Base-by-base conservation (phyloP, 2,888 invertebrate species). In the Glyphotaelius pellucidus region DNA sequence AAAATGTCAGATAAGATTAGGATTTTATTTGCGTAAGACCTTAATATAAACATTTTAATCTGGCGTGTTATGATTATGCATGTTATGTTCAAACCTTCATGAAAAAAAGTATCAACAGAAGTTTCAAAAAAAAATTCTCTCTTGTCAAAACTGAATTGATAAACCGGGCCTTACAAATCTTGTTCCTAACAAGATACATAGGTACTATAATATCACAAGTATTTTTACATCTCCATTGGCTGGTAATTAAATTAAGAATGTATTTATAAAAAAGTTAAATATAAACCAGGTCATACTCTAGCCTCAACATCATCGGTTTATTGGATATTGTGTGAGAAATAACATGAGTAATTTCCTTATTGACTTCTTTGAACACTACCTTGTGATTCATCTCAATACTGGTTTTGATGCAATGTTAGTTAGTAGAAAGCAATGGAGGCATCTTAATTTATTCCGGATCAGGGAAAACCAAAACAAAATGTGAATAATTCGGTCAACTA, bases 371-470 rank as follows among this genome's bases (percentile, higher is more conserved):
- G 85, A 42, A 32, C 30, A 86, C 31, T 32, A 35, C 47, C 38
- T 38, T 35, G 79, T 89, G 88, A 89, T 80, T 89, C 88, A 89
- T 89, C 88, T 38, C n/a, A 89, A 89, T 89, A 89, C 88, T 35
- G 88, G 88, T 89, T 89, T 89, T 89, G 67, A 88, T 25, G 79
- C 67, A 89, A 67, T 67, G n/a, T 67, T 67, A 25, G 47, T 52
- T 52, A 14, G 80, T 31, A 89, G 38, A n/a, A 80, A 89, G 88
- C 67, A 35, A 89, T 32, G 79, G 31, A 38, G 47, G n/a, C 5
- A 42, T 30, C 86, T 86, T 42, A 86, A 86, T n/a, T 38, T 38
- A 52, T 67, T 67, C 67, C 67, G 25, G 67, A 67, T 67, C 25
- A 67, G 67, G 67, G 67, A 67, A 67, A 89, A n/a, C 88, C 31